These are phyloP conservation scores for Lochmaea capreae DNA, from an alignment of 2,888 invertebrate genomes.

Conservation along the genomic window DNA sequence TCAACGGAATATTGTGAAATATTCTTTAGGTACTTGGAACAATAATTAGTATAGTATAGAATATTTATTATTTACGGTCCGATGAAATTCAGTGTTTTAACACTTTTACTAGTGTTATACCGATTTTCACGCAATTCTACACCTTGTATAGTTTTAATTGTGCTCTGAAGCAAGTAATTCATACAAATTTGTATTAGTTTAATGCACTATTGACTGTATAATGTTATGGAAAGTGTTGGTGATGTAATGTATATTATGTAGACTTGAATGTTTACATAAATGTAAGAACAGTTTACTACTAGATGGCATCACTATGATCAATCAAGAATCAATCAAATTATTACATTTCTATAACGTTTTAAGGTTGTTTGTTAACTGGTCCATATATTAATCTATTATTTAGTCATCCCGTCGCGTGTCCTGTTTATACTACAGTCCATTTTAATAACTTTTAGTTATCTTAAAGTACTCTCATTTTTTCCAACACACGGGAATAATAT, in stretches of 20 bases:
- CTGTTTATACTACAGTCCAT: too few relatives aligned
- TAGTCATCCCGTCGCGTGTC: too few relatives aligned
- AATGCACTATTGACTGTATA: constrained; percentile 35
- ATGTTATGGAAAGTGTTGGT: constrained; percentile 1
- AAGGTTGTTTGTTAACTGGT: too few relatives aligned
- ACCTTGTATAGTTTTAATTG: neutral
- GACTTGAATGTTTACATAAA: neutral
- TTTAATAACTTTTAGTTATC: too few relatives aligned
- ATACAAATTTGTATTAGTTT: constrained; percentile 27
- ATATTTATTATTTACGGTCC: neutral
- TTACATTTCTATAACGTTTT: too few relatives aligned
- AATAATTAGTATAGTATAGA: too few relatives aligned
- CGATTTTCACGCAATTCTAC: neutral
- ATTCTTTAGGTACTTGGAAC: too few relatives aligned
- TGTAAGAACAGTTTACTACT: too few relatives aligned
- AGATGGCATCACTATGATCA: too few relatives aligned
- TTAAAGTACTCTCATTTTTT: neutral
- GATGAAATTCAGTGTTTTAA: neutral
- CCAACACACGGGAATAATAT: neutral
- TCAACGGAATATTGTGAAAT: too few relatives aligned
- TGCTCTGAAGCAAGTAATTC: constrained; percentile 2
- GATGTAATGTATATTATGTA: neutral
- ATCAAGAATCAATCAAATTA: too few relatives aligned
- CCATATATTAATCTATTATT: too few relatives aligned
- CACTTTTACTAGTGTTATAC: neutral